Evolutionary conservation across 2,888 invertebrate species (phyloP).

Genomic region (Platerodrilus igneus): DNA sequence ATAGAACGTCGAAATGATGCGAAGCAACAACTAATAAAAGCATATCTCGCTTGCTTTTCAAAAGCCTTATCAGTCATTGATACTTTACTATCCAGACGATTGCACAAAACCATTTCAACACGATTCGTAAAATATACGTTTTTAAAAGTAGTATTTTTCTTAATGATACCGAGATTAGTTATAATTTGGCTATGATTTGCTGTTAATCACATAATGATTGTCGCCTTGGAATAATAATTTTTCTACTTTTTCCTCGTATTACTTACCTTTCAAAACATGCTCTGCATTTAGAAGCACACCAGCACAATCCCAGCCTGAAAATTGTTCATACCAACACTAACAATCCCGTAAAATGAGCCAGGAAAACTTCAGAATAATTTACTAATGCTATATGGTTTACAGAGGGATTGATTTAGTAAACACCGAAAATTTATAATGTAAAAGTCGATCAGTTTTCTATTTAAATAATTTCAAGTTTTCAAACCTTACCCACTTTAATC

Average conservation of each 20-base stretch:
- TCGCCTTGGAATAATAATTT: slow-evolving; percentile 21
- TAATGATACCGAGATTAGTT: slow-evolving; percentile 4
- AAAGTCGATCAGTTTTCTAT: no score
- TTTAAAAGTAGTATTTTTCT: slow-evolving; percentile 6
- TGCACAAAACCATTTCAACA: slow-evolving; percentile 28
- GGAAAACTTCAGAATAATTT: background rate
- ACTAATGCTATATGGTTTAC: background rate
- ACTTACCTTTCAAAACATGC: slow-evolving; percentile 15
- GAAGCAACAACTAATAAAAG: slow-evolving; percentile 12
- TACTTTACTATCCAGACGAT: slow-evolving; percentile 27
- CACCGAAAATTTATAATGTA: background rate
- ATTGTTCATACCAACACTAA: background rate
- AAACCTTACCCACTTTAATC: no score
- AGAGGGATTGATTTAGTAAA: background rate
- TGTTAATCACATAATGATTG: slow-evolving; percentile 17
- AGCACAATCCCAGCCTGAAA: no score
- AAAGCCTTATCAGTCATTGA: slow-evolving; percentile 31
- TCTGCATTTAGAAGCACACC: slow-evolving; percentile 4
- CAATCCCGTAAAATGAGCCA: background rate
- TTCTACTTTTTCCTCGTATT: slow-evolving; percentile 14
- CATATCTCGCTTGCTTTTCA: slow-evolving; percentile 5
- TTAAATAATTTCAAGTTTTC: no score
- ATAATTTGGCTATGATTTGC: slow-evolving; percentile 18
- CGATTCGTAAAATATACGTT: slow-evolving; percentile 13
- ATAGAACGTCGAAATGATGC: slow-evolving; percentile 19